Evolutionary conservation across 2,113 vertebrate species (phyloP), one percentile per base, ranked within the genome.

Genomic region (Lycaon pictus): DNA sequence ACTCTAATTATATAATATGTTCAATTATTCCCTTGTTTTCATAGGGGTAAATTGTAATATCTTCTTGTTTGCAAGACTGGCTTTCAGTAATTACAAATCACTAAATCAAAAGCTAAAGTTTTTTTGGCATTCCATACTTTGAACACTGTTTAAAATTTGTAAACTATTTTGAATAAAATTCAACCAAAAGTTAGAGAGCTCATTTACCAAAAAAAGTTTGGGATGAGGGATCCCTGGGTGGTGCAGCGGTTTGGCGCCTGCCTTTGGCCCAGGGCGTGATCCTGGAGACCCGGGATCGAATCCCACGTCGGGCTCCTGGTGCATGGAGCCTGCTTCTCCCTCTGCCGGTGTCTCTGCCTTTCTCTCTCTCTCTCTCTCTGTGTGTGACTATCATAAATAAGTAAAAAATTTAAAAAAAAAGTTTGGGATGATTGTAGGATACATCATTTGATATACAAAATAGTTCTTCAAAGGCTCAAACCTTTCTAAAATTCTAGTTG

Each of bases 101-200:
- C 22, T 95, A 77, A 96, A 86, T 65, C 60, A 69, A 72, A 74
- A 62, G 19, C 23, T 94, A 65, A 80, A 85, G 15, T 63, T 58
- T 71, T 76, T 76, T 37, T 55, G 48, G 48, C 27, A 83, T 82
- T 93, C 37, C 7, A 32, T 79, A 56, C 72, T 72, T 92, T 27
- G 23, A 22, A 95, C 72, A 62, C 11, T 79, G 2, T 72, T 80
- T 51, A 90, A 95, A 51, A 27, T 13, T 71, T 85, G 93, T 81
- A 43, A 95, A 81, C 80, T 63, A 69, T 77, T 85, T 94, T 77
- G n/a, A 88, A 63, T n/a, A 95, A 77, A 89, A 86, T 58, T 19
- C 20, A 93, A 51, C 53, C 51, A 62, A 9, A 91, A 92, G 10
- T 90, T 89, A 43, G 84, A 69, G n/a, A 5, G 12, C 8, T 69